phyloP scores from a whole-genome alignment of 2,113 vertebrate species.

The Boulengerochromis microlepis region DNA sequence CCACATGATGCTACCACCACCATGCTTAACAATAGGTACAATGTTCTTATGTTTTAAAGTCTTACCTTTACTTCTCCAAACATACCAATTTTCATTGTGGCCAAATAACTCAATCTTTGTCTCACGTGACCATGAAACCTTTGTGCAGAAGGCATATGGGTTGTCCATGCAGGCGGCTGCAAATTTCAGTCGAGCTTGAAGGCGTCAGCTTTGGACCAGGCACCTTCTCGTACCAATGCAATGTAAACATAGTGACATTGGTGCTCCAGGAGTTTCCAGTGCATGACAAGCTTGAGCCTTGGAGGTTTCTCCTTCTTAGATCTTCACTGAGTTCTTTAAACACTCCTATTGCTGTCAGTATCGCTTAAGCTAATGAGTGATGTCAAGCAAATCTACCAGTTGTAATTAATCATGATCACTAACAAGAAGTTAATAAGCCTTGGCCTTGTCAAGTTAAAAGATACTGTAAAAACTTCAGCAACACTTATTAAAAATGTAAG shows the following conservation, averaged over 20 bases:
- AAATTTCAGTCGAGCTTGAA: background rate
- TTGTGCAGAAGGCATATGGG: background rate
- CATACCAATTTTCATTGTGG: background rate
- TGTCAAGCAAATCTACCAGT: background rate
- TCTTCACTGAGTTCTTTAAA: background rate
- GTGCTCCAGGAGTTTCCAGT: background rate
- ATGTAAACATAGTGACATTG: background rate
- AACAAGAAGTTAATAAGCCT: background rate
- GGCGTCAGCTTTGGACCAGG: accelerated
- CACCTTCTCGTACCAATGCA: background rate
- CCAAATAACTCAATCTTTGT: background rate
- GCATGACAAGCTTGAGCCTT: background rate
- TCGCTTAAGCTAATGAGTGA: accelerated
- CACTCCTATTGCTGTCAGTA: background rate
- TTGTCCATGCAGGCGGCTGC: background rate
- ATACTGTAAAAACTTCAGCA: background rate
- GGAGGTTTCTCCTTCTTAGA: background rate
- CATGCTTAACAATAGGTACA: accelerated
- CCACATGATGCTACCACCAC: background rate
- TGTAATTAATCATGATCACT: background rate
- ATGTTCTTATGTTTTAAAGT: background rate
- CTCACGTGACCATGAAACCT: background rate
- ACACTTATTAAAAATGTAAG: background rate
- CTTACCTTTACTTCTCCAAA: background rate
- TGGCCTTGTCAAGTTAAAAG: background rate